These are phyloP conservation scores for Nanger granti DNA, from an alignment of 2,113 vertebrate genomes.

Conservation along the genomic window DNA sequence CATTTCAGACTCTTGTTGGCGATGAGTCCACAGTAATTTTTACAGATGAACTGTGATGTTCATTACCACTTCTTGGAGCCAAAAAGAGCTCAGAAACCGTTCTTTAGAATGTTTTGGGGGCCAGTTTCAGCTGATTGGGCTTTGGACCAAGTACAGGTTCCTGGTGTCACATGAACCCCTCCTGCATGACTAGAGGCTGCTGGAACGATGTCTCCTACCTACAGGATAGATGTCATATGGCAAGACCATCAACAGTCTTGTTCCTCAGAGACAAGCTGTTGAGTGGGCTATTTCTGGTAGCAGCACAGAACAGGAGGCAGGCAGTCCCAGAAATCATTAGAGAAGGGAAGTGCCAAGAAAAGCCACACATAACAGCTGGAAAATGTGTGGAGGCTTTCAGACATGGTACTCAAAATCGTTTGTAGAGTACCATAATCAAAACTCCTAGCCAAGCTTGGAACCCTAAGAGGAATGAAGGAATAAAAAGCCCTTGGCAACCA, in stretches of 20 bases:
- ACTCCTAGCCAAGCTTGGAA: background rate
- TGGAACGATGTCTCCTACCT: constrained; percentile 59
- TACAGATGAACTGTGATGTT: background rate
- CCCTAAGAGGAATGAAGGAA: background rate
- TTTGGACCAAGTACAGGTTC: constrained; percentile 18
- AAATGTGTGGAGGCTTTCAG: background rate
- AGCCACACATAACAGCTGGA: constrained; percentile 48
- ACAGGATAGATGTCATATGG: constrained; percentile 55
- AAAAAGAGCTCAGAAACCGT: background rate
- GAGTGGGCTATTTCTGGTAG: constrained; percentile 53
- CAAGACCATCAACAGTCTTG: constrained; percentile 49
- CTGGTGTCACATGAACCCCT: background rate
- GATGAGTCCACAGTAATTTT: background rate
- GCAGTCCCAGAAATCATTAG: constrained; percentile 54
- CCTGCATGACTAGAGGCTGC: constrained; percentile 27
- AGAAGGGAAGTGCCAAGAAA: constrained; percentile 24
- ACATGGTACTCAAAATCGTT: background rate
- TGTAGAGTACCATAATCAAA: background rate
- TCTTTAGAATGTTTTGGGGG: constrained; percentile 12
- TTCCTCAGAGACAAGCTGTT: constrained; percentile 61
- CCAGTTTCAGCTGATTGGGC: constrained; percentile 21
- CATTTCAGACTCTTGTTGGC: background rate
- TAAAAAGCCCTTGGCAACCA: background rate
- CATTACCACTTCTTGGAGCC: background rate
- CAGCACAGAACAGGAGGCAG: constrained; percentile 47